Evolutionary conservation across 2,113 vertebrate species (phyloP).

Genomic region (Pteruthius melanotis): DNA sequence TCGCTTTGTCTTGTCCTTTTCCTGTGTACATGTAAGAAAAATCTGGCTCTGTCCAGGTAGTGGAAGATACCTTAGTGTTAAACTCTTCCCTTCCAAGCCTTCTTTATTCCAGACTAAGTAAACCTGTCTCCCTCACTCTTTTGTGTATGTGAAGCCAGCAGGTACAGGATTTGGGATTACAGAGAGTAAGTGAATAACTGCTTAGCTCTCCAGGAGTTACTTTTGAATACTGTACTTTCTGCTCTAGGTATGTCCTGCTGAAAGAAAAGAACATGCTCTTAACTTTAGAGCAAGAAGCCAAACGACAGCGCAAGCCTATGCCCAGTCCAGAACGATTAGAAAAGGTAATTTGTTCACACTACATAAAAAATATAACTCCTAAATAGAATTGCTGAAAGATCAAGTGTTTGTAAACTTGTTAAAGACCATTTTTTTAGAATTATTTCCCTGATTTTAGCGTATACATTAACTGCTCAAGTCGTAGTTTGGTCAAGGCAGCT

Average conservation of each 20-base stretch:
- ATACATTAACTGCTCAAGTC: neutral
- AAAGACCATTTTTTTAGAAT: neutral
- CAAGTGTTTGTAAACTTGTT: neutral
- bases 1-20: neutral
- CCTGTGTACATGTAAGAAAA: neutral
- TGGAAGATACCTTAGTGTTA: neutral
- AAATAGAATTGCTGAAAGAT: neutral
- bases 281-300: constrained; percentile 90
- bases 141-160: neutral
- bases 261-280: constrained; percentile 97
- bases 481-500: neutral
- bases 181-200: neutral
- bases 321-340: constrained; percentile 89
- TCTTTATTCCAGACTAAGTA: neutral
- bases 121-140: neutral
- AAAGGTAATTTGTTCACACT: constrained; percentile 78
- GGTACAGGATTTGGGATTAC: neutral
- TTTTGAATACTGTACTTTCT: constrained; percentile 18
- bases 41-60: neutral
- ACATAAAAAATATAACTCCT: neutral
- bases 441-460: neutral
- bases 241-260: constrained; percentile 89
- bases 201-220: neutral
- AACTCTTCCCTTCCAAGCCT: neutral
- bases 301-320: constrained; percentile 83